These are phyloP conservation scores for Noturus placidus DNA, from an alignment of 2,113 vertebrate species.

Conservation along the genomic window DNA sequence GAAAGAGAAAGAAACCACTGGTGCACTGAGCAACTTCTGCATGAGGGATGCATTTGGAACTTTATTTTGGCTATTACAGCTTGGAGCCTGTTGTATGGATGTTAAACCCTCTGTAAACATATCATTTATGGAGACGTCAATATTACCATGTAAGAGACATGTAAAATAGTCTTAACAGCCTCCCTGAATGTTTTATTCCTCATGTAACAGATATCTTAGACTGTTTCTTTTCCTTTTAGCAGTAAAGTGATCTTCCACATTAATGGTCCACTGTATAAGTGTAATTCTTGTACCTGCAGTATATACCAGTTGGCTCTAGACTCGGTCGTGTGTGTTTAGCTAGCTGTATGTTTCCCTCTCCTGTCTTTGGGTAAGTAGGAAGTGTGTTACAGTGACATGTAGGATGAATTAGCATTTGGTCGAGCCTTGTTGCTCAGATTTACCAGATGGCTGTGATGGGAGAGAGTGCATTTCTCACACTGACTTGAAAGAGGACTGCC, in stretches of 20 bases:
- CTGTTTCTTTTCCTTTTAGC: background rate
- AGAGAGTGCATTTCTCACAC: slow-evolving; percentile 37
- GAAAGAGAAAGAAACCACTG: no score
- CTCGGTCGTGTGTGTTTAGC: background rate
- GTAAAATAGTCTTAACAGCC: background rate
- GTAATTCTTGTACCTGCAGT: background rate
- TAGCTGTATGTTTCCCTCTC: background rate
- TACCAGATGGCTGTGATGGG: slow-evolving; percentile 41
- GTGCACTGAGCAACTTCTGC: no score
- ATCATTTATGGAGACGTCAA: background rate
- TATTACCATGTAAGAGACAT: background rate
- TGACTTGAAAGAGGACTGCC: slow-evolving; percentile 37
- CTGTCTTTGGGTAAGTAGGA: background rate
- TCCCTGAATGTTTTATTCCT: background rate
- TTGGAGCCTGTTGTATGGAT: background rate
- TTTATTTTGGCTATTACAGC: background rate
- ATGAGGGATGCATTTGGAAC: background rate
- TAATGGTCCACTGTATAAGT: background rate
- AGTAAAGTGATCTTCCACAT: background rate
- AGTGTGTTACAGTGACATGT: slow-evolving; percentile 5
- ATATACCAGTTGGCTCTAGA: background rate
- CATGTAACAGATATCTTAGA: background rate
- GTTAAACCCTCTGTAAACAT: background rate
- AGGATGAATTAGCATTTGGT: slow-evolving; percentile 36
- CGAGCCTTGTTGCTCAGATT: slow-evolving; percentile 25